Evolutionary conservation across 2,888 invertebrate genomes (phyloP).

Genomic region (Coleophora flavipennella): DNA sequence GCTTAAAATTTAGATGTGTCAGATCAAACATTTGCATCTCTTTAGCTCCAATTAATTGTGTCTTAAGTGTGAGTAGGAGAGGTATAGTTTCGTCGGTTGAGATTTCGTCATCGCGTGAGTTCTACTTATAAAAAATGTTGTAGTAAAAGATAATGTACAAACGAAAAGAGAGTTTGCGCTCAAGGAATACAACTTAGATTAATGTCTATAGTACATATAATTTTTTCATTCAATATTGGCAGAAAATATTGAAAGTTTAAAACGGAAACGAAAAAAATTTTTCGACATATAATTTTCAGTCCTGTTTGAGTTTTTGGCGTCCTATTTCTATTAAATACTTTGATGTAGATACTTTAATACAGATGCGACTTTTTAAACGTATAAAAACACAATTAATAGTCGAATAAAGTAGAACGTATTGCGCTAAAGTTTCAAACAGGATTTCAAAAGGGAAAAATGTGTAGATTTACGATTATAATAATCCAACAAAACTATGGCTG

Average conservation of each 20-base stretch:
- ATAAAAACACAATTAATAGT: conserved; percentile 30
- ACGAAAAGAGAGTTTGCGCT: conserved; percentile 65
- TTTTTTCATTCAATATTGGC: too few relatives aligned
- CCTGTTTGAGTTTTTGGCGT: too few relatives aligned
- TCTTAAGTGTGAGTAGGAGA: background rate
- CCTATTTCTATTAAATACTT: too few relatives aligned
- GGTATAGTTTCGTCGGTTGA: background rate
- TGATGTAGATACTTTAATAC: too few relatives aligned
- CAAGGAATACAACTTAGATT: conserved; percentile 62
- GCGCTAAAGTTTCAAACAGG: too few relatives aligned
- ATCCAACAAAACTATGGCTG: conserved; percentile 25
- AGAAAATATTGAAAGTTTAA: too few relatives aligned
- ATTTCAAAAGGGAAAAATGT: background rate
- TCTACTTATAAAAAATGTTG: too few relatives aligned
- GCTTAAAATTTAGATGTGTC: too few relatives aligned
- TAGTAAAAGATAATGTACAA: conserved; percentile 66
- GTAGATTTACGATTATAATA: too few relatives aligned
- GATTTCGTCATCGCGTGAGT: background rate
- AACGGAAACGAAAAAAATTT: too few relatives aligned
- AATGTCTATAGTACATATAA: conserved; percentile 29
- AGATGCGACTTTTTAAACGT: conserved; percentile 24
- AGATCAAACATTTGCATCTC: background rate
- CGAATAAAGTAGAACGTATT: conserved; percentile 14
- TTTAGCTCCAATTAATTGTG: background rate
- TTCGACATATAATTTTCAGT: too few relatives aligned